Percentiles rank a stretch among this genome's conserved stretches.
These are phyloP conservation scores for Sinotaia quadrata DNA, from an alignment of 2,888 invertebrate genomes.

Conservation along the genomic window DNA sequence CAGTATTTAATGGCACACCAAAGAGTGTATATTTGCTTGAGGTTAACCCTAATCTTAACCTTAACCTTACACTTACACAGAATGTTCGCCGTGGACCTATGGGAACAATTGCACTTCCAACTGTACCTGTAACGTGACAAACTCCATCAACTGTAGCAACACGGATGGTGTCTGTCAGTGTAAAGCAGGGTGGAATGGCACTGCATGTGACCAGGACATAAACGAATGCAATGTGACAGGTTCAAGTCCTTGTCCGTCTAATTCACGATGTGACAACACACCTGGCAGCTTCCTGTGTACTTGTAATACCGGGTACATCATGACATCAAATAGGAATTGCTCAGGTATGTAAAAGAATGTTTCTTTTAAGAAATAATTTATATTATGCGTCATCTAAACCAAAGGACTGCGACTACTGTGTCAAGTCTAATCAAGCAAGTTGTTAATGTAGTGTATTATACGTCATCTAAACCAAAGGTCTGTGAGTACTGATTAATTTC, in stretches of 20 bases:
- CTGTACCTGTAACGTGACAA: not conserved
- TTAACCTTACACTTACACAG: too few species aligned
- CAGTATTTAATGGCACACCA: too few species aligned
- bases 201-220: not conserved
- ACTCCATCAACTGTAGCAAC: not conserved
- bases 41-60: too few species aligned
- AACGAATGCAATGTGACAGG: not conserved
- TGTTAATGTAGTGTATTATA: not conserved
- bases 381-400: not conserved
- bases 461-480: too few species aligned
- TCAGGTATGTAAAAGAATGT: not conserved
- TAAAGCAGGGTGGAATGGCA: not conserved
- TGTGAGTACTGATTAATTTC: too few species aligned
- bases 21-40: too few species aligned
- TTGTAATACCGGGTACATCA: not conserved
- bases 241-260: not conserved
- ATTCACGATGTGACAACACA: slow-evolving; percentile 1
- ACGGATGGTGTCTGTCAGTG: not conserved
- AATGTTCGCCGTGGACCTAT: not conserved
- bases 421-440: too few species aligned
- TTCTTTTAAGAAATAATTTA: too few species aligned
- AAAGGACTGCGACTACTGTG: not conserved
- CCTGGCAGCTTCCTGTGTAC: slow-evolving; percentile 13
- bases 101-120: not conserved
- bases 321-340: too few species aligned